Base-by-base conservation (phyloP, 2,113 vertebrate genomes). In the Erythrocebus patas region DNA sequence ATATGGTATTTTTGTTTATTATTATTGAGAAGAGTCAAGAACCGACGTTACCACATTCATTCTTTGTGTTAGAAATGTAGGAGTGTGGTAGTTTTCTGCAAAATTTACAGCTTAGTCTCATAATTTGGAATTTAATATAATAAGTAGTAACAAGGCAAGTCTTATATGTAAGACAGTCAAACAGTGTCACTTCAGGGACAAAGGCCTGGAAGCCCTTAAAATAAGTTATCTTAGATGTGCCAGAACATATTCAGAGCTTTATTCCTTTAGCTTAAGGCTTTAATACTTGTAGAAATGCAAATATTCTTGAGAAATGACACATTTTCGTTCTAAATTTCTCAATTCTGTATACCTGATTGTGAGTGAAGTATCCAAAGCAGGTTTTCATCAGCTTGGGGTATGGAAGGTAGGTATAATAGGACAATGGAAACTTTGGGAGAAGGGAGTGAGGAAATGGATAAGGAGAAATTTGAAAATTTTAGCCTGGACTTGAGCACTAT, bases 1-100 rank as follows among this genome's bases (percentile, higher is more conserved):
- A 78, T 35, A 83, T 35, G 81, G 40, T 92, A 80, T 87, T 93
- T 97, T 97, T 98, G 95, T 98, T 98, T 97, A 97, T 95, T 96
- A 97, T 89, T n/a, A 72, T 23, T 48, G 30, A 68, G 32, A 96
- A 94, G 79, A 91, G 95, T 97, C 94, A 97, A 93, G 50, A 8
- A 27, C 32, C 95, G 32, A 97, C 81, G 76, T 88, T 61, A 38
- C 17, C 95, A 93, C 70, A 40, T 52, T 88, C 64, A 43, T 93
- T 90, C 70, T 30, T 94, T 64, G 72, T 80, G 89, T 68, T 72
- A 89, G 61, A 91, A 86, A 38, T 30, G 23, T 70, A 93, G 76
- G 64, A 78, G 14, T 25, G 35, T 82, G 73, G 52, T 83, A 61
- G 72, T 96, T 93, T 88, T 95, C 20, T 55, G 50, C 20, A 96